phyloP scores from a whole-genome alignment of 2,888 invertebrate genomes.

The Conomelus anceps region DNA sequence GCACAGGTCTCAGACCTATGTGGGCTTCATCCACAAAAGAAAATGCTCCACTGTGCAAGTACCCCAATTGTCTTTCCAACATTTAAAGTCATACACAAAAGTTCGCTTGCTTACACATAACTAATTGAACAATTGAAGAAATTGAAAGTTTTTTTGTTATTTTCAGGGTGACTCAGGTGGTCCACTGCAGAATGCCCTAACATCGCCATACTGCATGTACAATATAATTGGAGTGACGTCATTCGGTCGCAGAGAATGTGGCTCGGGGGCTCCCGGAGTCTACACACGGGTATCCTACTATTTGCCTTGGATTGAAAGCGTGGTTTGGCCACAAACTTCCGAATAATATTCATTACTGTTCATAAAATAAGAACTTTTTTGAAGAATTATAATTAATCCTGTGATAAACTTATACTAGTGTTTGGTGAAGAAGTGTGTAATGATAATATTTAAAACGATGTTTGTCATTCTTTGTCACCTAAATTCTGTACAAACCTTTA shows the following conservation, averaged over 20 bases:
- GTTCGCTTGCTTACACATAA: too few species aligned
- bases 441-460: too few species aligned
- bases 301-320: slow-evolving; percentile 32
- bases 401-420: background rate
- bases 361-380: background rate
- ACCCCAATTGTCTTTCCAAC: too few species aligned
- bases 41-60: too few species aligned
- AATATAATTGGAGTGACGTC: slow-evolving; percentile 29
- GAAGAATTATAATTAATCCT: too few species aligned
- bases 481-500: background rate
- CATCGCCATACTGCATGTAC: slow-evolving; percentile 26
- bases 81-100: too few species aligned
- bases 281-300: slow-evolving; percentile 32
- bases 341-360: too few species aligned
- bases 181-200: slow-evolving; percentile 22
- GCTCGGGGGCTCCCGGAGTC: slow-evolving; percentile 26
- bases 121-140: too few species aligned
- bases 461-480: background rate
- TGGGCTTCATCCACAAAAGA: too few species aligned
- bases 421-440: too few species aligned
- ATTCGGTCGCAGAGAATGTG: slow-evolving; percentile 28
- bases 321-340: slow-evolving; percentile 28
- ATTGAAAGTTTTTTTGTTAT: background rate
- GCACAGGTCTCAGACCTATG: too few species aligned
- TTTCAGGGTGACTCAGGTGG: slow-evolving; percentile 32